Conservation (phyloP, 1,140 invertebrate species). For the Ceratina calcarata region DNA sequence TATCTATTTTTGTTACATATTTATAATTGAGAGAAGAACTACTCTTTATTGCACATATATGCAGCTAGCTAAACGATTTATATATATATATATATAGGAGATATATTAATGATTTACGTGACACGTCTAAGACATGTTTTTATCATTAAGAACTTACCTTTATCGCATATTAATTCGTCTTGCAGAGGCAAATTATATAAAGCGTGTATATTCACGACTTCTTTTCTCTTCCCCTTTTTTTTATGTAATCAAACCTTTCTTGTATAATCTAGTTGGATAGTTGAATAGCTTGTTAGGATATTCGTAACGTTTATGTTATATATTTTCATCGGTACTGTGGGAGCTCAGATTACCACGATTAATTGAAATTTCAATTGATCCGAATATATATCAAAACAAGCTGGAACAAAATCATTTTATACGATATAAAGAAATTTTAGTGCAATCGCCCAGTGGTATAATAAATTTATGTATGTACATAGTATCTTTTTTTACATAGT, state of each 20-base stretch:
- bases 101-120: conserved; percentile 48
- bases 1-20: conserved; percentile 74
- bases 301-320: conserved; percentile 56
- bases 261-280: conserved; percentile 72
- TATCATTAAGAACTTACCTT: conserved; percentile 44
- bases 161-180: conserved; percentile 47
- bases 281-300: conserved; percentile 64
- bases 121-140: conserved; percentile 47
- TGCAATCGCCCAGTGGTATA: conserved; percentile 48
- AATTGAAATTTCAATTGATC: conserved; percentile 1
- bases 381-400: neutral
- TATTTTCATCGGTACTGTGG: conserved; percentile 47
- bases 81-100: conserved; percentile 35
- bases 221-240: conserved; percentile 56
- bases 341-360: conserved; percentile 44
- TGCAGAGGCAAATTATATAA: conserved; percentile 31
- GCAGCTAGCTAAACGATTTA: conserved; percentile 18
- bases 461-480: conserved; percentile 56
- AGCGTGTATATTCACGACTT: conserved; percentile 48
- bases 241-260: conserved; percentile 67
- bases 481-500: conserved; percentile 1
- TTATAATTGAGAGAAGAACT: conserved; percentile 68
- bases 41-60: conserved; percentile 63
- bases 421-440: conserved; percentile 35
- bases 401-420: conserved; percentile 23